Base-by-base conservation (phyloP, 2,797 vertebrate species). In the Tapera naevia region DNA sequence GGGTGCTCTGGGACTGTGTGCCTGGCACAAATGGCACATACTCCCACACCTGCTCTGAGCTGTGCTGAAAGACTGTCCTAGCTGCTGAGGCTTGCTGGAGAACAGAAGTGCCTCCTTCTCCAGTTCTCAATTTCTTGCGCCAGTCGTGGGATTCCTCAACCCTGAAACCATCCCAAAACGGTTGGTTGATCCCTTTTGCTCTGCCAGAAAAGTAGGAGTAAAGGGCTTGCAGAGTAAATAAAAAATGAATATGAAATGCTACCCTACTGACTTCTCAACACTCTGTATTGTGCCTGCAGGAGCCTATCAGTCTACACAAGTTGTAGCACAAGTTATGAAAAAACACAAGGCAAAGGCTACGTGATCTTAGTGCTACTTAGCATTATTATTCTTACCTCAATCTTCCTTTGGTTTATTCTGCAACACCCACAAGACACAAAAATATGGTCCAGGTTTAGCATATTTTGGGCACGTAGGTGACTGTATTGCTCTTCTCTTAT, bases 1-100 rank as follows among this genome's bases (percentile, higher is more conserved):
- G 0, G 0, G 58, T 45, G 37, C 30, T 85, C 27, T 1, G 2
- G 35, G 76, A 74, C 2, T 67, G 41, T 1, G 0, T 50, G 45
- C 46, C 61, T 80, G 58, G 61, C 61, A 76, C 33, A 84, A 86
- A 78, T n/a, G 62, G 67, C 30, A 62, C 39, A 27, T 28, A 30
- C 35, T 87, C 73, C 79, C 64, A 73, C 46, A 76, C n/a, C 53
- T 91, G 58, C 74, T 88, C 56, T 86, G 60, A 70, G 18, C 32
- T 78, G 11, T 28, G 25, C 4, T 2, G 28, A 46, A 83, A 62
- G 54, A 62, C 39, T 61, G 51, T 39, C 53, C 57, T 14, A 50
- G 61, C 28, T 60, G 30, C 30, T 39, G 54, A 66, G 41, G 33
- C 62, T 69, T 92, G 50, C 57, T 69, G 48, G 37, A 66, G 57